phyloP scores from a whole-genome alignment of 2,888 invertebrate genomes.

The Monopis laevigella region DNA sequence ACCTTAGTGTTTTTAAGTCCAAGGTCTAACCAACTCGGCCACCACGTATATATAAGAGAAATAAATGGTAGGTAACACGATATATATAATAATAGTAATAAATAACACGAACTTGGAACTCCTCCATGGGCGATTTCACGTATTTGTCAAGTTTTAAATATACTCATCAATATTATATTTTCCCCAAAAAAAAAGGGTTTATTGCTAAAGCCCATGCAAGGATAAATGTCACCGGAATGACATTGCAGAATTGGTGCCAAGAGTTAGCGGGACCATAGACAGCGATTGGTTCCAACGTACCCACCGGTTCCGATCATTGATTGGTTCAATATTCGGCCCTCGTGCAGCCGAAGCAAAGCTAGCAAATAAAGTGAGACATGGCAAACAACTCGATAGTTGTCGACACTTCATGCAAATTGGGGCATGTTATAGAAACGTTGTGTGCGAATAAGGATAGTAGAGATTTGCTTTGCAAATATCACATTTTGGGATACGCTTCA shows the following conservation, averaged over 20 bases:
- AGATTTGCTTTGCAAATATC: conserved; percentile 9
- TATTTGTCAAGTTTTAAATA: too few species aligned
- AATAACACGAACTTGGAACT: too few species aligned
- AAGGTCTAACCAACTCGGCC: too few species aligned
- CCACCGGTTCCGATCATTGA: not conserved
- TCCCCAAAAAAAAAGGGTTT: too few species aligned
- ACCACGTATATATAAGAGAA: too few species aligned
- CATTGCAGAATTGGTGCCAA: conserved; percentile 3
- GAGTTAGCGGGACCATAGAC: not conserved
- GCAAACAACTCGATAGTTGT: conserved; percentile 1
- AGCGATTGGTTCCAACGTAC: not conserved
- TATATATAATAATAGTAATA: too few species aligned
- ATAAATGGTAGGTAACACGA: too few species aligned
- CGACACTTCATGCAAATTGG: conserved; percentile 12
- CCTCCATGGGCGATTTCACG: too few species aligned
- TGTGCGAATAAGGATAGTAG: conserved; percentile 6
- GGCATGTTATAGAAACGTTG: conserved; percentile 8
- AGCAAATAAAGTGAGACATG: conserved; percentile 7
- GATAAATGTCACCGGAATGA: conserved; percentile 1
- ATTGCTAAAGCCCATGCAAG: too few species aligned
- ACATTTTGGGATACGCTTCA: conserved; percentile 2
- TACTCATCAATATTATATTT: too few species aligned
- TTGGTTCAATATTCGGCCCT: conserved; percentile 5
- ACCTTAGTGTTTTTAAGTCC: too few species aligned
- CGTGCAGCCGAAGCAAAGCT: conserved; percentile 8